Evolutionary conservation across 1,140 invertebrate genomes (phyloP), one percentile per base, ranked within the genome.

Genomic region (Alviniconcha marisindica): DNA sequence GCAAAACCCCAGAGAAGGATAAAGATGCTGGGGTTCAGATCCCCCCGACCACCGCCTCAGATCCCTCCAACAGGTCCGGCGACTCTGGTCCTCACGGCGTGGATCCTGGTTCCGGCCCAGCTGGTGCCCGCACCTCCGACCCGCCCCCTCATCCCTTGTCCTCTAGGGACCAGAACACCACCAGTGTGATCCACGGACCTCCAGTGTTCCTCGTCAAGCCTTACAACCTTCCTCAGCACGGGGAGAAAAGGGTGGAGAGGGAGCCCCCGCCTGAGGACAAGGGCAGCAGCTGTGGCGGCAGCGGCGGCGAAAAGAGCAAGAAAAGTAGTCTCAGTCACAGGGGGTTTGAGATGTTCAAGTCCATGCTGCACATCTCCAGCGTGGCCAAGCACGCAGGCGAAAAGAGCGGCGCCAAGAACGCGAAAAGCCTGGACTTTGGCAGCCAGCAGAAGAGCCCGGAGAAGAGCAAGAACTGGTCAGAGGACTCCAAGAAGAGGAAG

Each of bases 351-450:
- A 71, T 71, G 69, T 31, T 71, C 10, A 14, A 33, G 36, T 71
- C 69, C 36, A 71, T 71, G 69, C 69, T 71, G 15, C 69, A 71
- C 69, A 31, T 71, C 1, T 18, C 33, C 69, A 15, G 31, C 69
- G 40, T 7, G 21, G 69, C 2, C 10, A 40, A 40, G 36, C 15
- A 15, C 14, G 10, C 36, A 24, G 36, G 36, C 1, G 14, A 38
- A 15, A 71, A 71, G 69, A 71, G 33, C 36, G 36, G 14, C 24
- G 69, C 69, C 2, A 71, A 71, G 36, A 10, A 33, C 1, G 36
- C 69, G 36, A 71, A 21, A 71, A 71, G 69, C 24, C 33, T 71
- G 69, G 69, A 71, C 38, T 24, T 69, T 2, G 63, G 28, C 31
- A 69, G 10, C 63, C 63, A 14, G 14, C 28, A 14, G 33, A 7